A percentile compares a stretch with the other conserved stretches of the same genome.
Conservation (phyloP, 1,140 invertebrate genomes). For the Procambarus virginalis region DNA sequence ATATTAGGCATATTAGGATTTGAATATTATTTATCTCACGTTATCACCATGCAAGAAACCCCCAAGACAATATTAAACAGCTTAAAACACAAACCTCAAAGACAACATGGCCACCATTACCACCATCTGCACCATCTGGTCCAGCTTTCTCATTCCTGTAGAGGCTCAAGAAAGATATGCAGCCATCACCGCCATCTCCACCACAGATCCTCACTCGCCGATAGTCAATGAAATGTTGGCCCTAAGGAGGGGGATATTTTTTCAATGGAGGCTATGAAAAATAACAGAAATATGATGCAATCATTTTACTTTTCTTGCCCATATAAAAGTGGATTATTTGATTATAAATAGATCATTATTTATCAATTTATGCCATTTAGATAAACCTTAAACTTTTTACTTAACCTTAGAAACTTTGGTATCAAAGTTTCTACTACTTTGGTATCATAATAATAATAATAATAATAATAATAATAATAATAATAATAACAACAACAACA, state of each 20-base stretch:
- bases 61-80: neutral
- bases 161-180: slow-evolving; percentile 87
- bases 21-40: neutral
- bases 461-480: too few species aligned
- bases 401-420: too few species aligned
- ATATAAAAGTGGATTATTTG: too few species aligned
- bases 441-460: too few species aligned
- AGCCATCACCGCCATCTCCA: slow-evolving; percentile 94
- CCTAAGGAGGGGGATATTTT: neutral
- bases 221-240: slow-evolving; percentile 74
- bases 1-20: neutral
- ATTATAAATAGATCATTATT: too few species aligned
- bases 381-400: too few species aligned
- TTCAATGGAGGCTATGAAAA: neutral
- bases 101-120: slow-evolving; percentile 96
- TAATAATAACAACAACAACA: too few species aligned
- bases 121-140: slow-evolving; percentile 97
- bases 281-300: too few species aligned
- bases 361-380: too few species aligned
- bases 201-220: slow-evolving; percentile 78
- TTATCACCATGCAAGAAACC: too few species aligned
- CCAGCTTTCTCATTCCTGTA: slow-evolving; percentile 90
- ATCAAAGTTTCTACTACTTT: too few species aligned
- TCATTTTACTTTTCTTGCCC: too few species aligned
- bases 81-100: slow-evolving; percentile 79